Conservation (phyloP, 2,888 invertebrate species). For the Ferdinandea cuprea region DNA sequence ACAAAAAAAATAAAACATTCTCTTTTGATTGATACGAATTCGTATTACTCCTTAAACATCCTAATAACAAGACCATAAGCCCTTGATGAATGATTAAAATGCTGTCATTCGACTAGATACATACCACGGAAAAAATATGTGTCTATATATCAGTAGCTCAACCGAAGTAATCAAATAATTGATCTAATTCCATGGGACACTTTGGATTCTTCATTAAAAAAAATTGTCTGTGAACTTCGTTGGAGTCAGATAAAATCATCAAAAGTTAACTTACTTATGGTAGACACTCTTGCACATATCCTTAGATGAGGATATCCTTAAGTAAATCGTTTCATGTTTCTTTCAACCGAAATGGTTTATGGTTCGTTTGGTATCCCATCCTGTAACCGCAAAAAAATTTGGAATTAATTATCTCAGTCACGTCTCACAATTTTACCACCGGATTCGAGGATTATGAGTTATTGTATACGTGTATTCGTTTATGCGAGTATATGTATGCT, state of each 20-base stretch:
- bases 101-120: too few relatives aligned
- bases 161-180: conserved; percentile 66
- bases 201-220: conserved; percentile 26
- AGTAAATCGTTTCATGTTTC: conserved; percentile 62
- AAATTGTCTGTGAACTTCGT: conserved; percentile 25
- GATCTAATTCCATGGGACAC: conserved; percentile 56
- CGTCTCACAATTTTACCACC: conserved; percentile 71
- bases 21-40: too few relatives aligned
- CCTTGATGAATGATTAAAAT: too few relatives aligned
- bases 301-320: conserved; percentile 49
- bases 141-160: background rate
- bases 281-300: conserved; percentile 44
- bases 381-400: conserved; percentile 36
- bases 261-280: conserved; percentile 49
- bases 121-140: too few relatives aligned
- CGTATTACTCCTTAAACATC: too few relatives aligned
- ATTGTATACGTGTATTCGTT: conserved; percentile 20
- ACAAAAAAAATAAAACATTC: too few relatives aligned
- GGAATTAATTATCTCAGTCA: conserved; percentile 73
- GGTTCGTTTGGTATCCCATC: conserved; percentile 53
- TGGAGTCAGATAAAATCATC: conserved; percentile 54
- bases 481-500: too few relatives aligned
- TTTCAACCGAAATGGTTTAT: conserved; percentile 55
- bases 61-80: too few relatives aligned
- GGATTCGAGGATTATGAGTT: conserved; percentile 66